Conservation (phyloP, 1,140 invertebrate species). For the Habropoda laboriosa region DNA sequence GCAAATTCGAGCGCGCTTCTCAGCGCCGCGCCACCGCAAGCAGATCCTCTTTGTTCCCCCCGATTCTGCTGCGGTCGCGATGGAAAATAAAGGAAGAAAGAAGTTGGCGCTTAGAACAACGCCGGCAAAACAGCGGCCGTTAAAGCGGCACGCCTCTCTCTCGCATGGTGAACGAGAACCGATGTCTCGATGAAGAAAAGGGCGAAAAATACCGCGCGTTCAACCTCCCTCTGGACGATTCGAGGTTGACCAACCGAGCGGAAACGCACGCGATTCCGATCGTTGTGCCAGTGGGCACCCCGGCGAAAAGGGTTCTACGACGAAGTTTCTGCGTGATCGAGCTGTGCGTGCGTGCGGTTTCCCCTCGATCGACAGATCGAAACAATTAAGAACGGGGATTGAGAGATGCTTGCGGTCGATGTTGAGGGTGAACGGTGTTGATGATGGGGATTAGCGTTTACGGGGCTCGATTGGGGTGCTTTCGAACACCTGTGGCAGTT, state of each 20-base stretch:
- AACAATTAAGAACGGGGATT: conserved; percentile 6
- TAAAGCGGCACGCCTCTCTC: neutral
- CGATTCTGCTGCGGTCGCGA: conserved; percentile 9
- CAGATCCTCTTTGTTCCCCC: conserved; percentile 36
- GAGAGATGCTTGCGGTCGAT: neutral
- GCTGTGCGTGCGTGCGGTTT: too few species aligned
- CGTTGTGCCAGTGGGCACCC: neutral
- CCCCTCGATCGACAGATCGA: conserved; percentile 17
- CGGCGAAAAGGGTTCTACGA: neutral
- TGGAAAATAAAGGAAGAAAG: neutral
- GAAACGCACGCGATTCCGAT: conserved; percentile 40
- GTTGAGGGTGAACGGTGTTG: neutral
- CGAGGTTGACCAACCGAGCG: neutral
- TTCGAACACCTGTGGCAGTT: neutral
- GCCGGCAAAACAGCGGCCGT: conserved; percentile 31
- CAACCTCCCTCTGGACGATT: neutral
- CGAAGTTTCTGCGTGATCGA: neutral
- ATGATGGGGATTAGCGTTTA: neutral
- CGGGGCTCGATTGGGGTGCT: neutral
- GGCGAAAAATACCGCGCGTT: neutral
- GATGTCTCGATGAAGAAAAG: too few species aligned
- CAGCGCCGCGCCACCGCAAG: conserved; percentile 29
- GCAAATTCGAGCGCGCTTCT: conserved; percentile 38
- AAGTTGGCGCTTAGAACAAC: conserved; percentile 21
- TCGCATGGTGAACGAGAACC: too few species aligned